Percentiles rank a stretch among this genome's conserved stretches.
Evolutionary conservation across 1,140 invertebrate genomes (phyloP).

Genomic region (Micrasema minimum): DNA sequence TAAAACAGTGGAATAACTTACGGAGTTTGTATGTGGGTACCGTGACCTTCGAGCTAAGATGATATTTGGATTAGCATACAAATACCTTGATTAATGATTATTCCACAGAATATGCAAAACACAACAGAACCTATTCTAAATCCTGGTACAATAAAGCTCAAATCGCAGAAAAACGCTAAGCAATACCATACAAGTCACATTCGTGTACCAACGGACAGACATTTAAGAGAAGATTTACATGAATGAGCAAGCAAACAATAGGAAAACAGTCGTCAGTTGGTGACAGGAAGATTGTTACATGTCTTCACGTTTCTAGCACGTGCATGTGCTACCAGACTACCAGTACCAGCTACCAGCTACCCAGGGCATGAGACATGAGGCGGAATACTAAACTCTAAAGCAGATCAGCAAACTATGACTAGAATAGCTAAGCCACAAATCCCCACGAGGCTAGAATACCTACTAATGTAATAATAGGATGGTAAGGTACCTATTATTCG

Average conservation of each 20-base stretch:
- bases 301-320: constrained; percentile 17
- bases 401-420: constrained; percentile 4
- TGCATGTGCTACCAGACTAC: constrained; percentile 6
- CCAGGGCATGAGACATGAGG: neutral
- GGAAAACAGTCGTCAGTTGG: constrained; percentile 24
- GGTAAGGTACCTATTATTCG: too few relatives aligned
- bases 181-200: neutral
- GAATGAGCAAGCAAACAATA: constrained; percentile 20
- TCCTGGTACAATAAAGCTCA: too few relatives aligned
- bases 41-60: constrained; percentile 8
- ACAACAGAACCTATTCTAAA: too few relatives aligned
- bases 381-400: too few relatives aligned
- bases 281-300: constrained; percentile 21
- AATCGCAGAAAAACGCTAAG: neutral
- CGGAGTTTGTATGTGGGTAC: too few relatives aligned
- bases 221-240: neutral
- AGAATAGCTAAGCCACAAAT: constrained; percentile 4
- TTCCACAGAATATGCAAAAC: neutral
- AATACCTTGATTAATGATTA: constrained; percentile 1
- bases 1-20: neutral
- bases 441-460: neutral
- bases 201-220: neutral
- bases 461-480: too few relatives aligned
- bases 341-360: neutral
- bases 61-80: constrained; percentile 25